Evolutionary conservation across 2,113 vertebrate species (phyloP), one percentile per base, ranked within the genome.

Genomic region (Numenius arquata): DNA sequence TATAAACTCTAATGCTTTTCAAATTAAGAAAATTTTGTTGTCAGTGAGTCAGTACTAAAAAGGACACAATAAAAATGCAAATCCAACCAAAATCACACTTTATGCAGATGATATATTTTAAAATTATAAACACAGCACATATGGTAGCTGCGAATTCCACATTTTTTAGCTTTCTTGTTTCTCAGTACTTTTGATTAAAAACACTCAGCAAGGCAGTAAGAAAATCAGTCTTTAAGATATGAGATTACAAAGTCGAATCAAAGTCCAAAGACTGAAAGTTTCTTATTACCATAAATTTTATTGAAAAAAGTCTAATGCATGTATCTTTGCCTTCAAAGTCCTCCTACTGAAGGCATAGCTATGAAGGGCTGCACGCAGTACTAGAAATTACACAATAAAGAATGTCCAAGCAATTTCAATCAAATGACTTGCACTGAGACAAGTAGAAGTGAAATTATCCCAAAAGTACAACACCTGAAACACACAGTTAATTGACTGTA

Each of bases 11-110:
- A 47, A 36, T 41, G 65, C 22, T 59, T 71, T 88, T 84, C 26
- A 77, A 79, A 86, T 16, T 70, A 65, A 74, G 4, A 63, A 23
- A 9, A 52, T 11, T 52, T 76, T 83, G 53, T 74, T 40, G 29
- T 50, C 40, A 86, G 30, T 71, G 61, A 88, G 41, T 88, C 77
- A 55, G 12, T 53, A 47, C 32, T 52, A 71, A 91, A 67, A 58
- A 90, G 15, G 26, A 63, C 59, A 77, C 32, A 85, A 89, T 41
- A 88, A 75, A 96, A 95, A 82, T 90, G n/a, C 6, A 96, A 96
- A 97, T 84, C 45, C 61, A 88, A n/a, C 41, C 30, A 80, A 97
- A 97, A 92, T 83, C 71, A 90, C 55, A 85, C 22, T 70, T 90
- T 90, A 76, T 85, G 61, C 12, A 95, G 38, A 62, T 82, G 29